Percentiles rank a stretch among this genome's conserved stretches.
phyloP scores from a whole-genome alignment of 1,140 invertebrate genomes.

The Papilio xuthus region DNA sequence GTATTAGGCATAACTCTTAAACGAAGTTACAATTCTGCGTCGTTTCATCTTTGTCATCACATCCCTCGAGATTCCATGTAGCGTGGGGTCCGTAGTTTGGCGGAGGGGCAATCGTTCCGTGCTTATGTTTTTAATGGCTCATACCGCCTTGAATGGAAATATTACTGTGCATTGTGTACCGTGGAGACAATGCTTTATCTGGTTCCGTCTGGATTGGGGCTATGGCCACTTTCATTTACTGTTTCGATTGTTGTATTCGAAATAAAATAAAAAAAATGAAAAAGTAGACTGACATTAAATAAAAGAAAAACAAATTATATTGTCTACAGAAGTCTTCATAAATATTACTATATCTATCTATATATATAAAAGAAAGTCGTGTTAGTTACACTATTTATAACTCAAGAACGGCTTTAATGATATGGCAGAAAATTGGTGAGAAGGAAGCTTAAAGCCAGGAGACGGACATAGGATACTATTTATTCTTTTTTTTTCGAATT shows the following conservation, averaged over 20 bases:
- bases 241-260: constrained; percentile 22
- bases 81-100: constrained; percentile 49
- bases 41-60: constrained; percentile 51
- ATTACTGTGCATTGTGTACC: constrained; percentile 49
- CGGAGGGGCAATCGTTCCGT: constrained; percentile 54
- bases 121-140: constrained; percentile 64
- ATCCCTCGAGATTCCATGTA: constrained; percentile 57
- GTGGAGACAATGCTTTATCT: constrained; percentile 44
- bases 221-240: constrained; percentile 20
- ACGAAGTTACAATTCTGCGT: constrained; percentile 46
- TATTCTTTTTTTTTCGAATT: too few species aligned
- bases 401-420: too few species aligned
- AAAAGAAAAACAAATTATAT: not conserved
- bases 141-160: constrained; percentile 55
- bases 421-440: too few species aligned
- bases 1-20: constrained; percentile 5
- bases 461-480: too few species aligned
- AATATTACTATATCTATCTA: too few species aligned
- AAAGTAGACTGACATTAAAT: not conserved
- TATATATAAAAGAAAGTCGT: too few species aligned
- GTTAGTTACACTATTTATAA: too few species aligned
- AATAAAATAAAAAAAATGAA: not conserved
- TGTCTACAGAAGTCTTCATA: not conserved
- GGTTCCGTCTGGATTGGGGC: constrained; percentile 32
- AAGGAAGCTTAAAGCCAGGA: too few species aligned